Base-by-base conservation (phyloP, 2,113 vertebrate genomes). In the Oophaga pumilio region DNA sequence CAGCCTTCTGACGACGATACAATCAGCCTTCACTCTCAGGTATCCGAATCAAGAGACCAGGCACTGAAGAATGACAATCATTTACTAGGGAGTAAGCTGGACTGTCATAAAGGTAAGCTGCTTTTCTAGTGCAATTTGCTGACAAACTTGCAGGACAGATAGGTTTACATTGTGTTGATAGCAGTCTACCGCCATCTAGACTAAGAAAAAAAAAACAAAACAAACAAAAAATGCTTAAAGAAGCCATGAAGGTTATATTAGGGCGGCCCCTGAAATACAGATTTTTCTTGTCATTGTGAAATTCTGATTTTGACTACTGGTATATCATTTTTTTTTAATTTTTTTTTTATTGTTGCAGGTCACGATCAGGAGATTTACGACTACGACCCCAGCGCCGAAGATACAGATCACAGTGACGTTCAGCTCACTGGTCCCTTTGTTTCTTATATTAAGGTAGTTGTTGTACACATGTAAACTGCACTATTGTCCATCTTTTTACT, bases 1-100 rank as follows among this genome's bases (percentile, higher is more conserved):
- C 91, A 99, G 98, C 98, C 98, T 18, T 99, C 98, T 82, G 98
- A 99, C 81, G 98, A 99, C 24, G 98, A 99, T 89, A 99, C 98
- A 4, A 93, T 99, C 93, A 99, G 98, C 93, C 96, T 99, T 90
- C 98, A 99, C 91, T 99, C 98, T 92, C 98, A 99, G 94, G 94
- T 99, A 2, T 99, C 97, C 24, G 98, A 99, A 92, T 98, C 97
- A 33, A 95, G 95, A 89, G 96, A 96, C 26, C 95, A 95, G 89
- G 90, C 90, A 0, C 76, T 92, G 78, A 94, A 93, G 90, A 96
- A 94, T 22, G 98, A 99, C 62, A 96, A 91, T 92, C 96, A 97
- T 1, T 89, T 93, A 5, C 84, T 91, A 74, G 96, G 97, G 88
- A 96, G 89, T 91, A 99, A 98, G 94, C 94, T 94, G 2, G 97